Evolutionary conservation across 2,797 vertebrate genomes (phyloP).

Genomic region (Falco concolor): DNA sequence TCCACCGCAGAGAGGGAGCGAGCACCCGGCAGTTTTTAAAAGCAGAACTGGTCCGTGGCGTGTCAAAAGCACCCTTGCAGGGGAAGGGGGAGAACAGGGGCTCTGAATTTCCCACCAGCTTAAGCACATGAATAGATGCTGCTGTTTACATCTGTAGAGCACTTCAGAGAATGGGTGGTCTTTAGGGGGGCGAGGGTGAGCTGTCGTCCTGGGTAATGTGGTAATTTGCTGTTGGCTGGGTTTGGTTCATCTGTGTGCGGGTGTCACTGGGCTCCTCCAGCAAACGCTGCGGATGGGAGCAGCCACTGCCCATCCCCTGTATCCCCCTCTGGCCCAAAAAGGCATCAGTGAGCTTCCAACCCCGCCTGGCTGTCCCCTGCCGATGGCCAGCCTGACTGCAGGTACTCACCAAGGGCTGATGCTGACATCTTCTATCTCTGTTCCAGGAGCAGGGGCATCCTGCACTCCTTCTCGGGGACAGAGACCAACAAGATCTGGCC

Average conservation of each 20-base stretch:
- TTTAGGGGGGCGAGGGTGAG: not conserved
- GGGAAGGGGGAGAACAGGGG: not conserved
- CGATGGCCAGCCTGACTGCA: not conserved
- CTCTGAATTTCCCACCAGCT: not conserved
- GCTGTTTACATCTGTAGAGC: not conserved
- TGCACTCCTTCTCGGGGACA: slow-evolving; percentile 92
- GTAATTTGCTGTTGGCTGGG: not conserved
- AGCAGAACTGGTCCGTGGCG: rapidly evolving
- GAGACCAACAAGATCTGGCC: slow-evolving; percentile 97
- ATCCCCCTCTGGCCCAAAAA: not conserved
- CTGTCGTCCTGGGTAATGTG: not conserved
- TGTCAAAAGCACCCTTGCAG: not conserved
- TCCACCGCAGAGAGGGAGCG: not conserved
- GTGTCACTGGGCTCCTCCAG: not conserved
- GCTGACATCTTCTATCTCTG: not conserved
- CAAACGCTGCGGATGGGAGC: rapidly evolving
- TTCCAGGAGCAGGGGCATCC: slow-evolving; percentile 85
- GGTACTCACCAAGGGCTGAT: too few relatives aligned
- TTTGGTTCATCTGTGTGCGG: not conserved
- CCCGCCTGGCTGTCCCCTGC: not conserved
- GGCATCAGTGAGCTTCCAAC: not conserved
- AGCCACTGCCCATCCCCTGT: rapidly evolving
- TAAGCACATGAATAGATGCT: not conserved
- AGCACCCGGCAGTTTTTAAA: not conserved
- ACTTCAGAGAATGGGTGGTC: not conserved